Percentiles rank a stretch among this genome's conserved stretches.
phyloP scores from a whole-genome alignment of 2,113 vertebrate species.

The Centropus bengalensis region DNA sequence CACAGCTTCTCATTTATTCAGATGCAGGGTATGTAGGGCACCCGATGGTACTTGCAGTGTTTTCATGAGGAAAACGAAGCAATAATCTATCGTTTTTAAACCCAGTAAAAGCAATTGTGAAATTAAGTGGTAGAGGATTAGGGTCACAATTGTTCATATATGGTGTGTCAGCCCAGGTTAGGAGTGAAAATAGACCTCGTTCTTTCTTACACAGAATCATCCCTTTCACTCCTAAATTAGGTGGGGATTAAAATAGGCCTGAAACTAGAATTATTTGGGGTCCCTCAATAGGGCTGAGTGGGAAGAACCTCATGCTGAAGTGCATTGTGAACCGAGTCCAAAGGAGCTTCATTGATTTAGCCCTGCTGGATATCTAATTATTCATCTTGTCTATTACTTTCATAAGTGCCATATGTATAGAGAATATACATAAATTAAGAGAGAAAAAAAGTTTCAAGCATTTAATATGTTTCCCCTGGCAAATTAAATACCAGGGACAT shows the following conservation, averaged over 20 bases:
- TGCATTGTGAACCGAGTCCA: background rate
- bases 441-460: background rate
- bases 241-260: background rate
- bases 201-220: background rate
- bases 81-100: background rate
- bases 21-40: background rate
- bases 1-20: accelerated
- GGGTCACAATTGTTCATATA: background rate
- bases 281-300: background rate
- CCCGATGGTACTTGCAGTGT: background rate
- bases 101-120: background rate
- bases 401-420: background rate
- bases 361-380: background rate
- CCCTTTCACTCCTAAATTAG: background rate
- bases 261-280: background rate
- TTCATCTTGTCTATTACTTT: background rate
- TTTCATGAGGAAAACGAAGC: background rate
- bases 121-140: background rate
- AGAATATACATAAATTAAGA: background rate
- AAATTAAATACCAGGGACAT: background rate
- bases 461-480: background rate
- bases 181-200: background rate
- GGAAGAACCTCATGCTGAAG: background rate
- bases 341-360: background rate
- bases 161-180: background rate